Evolutionary conservation across 2,888 invertebrate genomes (phyloP).

Genomic region (Euplagia quadripunctaria): DNA sequence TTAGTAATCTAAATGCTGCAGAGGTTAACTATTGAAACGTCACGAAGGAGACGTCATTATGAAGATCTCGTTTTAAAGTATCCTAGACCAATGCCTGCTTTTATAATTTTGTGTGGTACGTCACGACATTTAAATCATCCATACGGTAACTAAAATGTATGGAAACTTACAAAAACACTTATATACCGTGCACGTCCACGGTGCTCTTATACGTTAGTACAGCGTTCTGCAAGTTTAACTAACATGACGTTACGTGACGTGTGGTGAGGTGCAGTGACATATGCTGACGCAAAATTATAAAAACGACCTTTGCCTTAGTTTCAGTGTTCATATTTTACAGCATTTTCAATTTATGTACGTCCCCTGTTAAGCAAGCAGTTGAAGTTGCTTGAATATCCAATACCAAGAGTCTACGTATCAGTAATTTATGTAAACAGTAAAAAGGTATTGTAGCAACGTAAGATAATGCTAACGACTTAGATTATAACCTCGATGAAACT

Average conservation of each 20-base stretch:
- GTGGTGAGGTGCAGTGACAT: not conserved
- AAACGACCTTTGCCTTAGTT: not conserved
- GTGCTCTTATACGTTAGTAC: not conserved
- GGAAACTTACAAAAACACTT: not conserved
- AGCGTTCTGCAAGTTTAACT: not conserved
- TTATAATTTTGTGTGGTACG: not conserved
- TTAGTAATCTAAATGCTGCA: too few relatives aligned
- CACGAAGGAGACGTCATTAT: too few relatives aligned
- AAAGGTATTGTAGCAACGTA: too few relatives aligned
- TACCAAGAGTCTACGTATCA: too few relatives aligned
- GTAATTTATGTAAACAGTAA: too few relatives aligned
- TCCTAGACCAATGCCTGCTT: too few relatives aligned
- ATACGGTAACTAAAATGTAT: not conserved
- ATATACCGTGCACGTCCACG: not conserved
- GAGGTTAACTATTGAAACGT: too few relatives aligned
- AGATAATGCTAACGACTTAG: too few relatives aligned
- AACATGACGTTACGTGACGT: not conserved
- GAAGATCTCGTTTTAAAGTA: too few relatives aligned
- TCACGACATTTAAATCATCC: not conserved
- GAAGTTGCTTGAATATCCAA: too few relatives aligned
- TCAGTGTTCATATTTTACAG: not conserved
- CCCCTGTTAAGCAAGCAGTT: too few relatives aligned
- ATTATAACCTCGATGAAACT: too few relatives aligned
- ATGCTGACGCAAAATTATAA: not conserved
- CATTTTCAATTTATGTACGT: not conserved